phyloP scores from a whole-genome alignment of 2,888 invertebrate species.

The Lasius fuliginosus region DNA sequence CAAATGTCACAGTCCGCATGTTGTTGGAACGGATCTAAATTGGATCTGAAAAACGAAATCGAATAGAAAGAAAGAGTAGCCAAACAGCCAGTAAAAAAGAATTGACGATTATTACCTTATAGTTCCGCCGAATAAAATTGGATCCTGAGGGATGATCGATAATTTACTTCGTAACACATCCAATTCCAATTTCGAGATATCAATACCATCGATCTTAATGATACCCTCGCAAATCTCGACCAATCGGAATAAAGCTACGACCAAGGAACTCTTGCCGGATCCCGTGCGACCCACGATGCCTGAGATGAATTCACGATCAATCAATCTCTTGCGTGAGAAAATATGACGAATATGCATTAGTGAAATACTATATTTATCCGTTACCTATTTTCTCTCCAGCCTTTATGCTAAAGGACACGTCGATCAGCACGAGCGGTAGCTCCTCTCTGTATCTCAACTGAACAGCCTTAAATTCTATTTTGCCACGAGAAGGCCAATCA shows the following conservation, averaged over 20 bases:
- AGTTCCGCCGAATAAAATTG: conserved; percentile 88
- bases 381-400: conserved; percentile 88
- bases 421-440: conserved; percentile 87
- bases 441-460: conserved; percentile 86
- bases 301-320: conserved; percentile 68
- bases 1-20: conserved; percentile 85
- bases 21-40: conserved; percentile 86
- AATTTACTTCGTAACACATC: conserved; percentile 87
- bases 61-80: neutral
- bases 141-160: conserved; percentile 89
- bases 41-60: conserved; percentile 82
- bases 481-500: conserved; percentile 87
- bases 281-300: conserved; percentile 87
- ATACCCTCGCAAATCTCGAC: conserved; percentile 87
- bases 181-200: conserved; percentile 84
- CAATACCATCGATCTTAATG: conserved; percentile 87
- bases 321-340: conserved; percentile 12
- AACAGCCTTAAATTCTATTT: conserved; percentile 87
- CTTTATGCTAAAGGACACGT: conserved; percentile 87
- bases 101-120: conserved; percentile 85
- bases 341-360: neutral
- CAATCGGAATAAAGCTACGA: conserved; percentile 88
- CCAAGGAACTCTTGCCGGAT: conserved; percentile 88
- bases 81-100: neutral
- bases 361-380: neutral